Percentiles rank a stretch among this genome's conserved stretches.
phyloP scores from a whole-genome alignment of 1,140 invertebrate species.

The Tigriopus japonicus region DNA sequence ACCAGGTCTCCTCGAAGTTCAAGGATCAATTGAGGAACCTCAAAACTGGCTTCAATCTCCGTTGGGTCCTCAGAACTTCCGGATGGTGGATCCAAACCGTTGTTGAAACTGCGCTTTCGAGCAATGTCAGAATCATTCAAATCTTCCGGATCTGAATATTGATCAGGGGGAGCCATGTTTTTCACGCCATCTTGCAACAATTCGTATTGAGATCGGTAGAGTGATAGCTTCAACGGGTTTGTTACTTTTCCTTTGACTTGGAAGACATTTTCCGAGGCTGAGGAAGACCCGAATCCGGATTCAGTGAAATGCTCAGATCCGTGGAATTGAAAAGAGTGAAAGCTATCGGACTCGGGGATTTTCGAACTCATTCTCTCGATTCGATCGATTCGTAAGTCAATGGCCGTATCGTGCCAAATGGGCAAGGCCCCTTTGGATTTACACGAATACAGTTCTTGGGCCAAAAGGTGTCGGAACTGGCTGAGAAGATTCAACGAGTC shows the following conservation, averaged over 20 bases:
- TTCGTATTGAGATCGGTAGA: conserved; percentile 65
- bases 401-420: conserved; percentile 58
- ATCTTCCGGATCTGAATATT: neutral
- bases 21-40: conserved; percentile 27
- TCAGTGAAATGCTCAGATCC: conserved; percentile 16
- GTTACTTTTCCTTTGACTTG: conserved; percentile 54
- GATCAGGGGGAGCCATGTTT: conserved; percentile 17
- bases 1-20: conserved; percentile 25
- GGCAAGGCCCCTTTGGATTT: conserved; percentile 38
- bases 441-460: conserved; percentile 46
- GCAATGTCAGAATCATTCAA: neutral
- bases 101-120: too few species aligned
- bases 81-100: neutral
- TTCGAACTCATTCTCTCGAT: neutral
- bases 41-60: conserved; percentile 20
- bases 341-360: neutral
- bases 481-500: neutral
- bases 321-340: neutral
- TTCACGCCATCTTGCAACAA: conserved; percentile 50
- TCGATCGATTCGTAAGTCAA: conserved; percentile 38
- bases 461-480: conserved; percentile 24
- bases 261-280: conserved; percentile 17
- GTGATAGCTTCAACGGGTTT: conserved; percentile 56
- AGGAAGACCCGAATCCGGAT: conserved; percentile 8
- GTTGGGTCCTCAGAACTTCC: neutral